Base-by-base conservation (phyloP, 2,888 invertebrate species). In the Xestoiulus laeticollis region DNA sequence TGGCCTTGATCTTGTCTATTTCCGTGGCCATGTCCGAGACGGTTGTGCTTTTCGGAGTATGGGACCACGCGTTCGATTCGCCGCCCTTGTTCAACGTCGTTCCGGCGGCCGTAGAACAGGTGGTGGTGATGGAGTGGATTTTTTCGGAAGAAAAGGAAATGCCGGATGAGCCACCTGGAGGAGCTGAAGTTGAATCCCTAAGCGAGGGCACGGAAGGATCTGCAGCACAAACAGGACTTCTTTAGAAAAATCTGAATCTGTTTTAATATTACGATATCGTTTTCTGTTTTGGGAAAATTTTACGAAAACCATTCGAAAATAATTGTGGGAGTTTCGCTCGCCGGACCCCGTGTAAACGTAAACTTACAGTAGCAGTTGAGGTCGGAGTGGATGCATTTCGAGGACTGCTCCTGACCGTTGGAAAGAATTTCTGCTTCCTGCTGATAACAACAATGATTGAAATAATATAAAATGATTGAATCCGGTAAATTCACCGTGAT, bases 1-100 rank as follows among this genome's bases (percentile, higher is more conserved):
- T 97, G 90, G 97, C 97, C 96, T 98, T 97, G 92, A 98, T 96
- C 91, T 96, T 94, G 93, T 97, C 97, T 92, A 97, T 97, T 93
- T 97, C 87, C 12, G 86, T 85, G 22, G 33, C 43, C 43, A 59
- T 38, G 22, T 38, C 38, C 16, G 53, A 12, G n/a, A 48, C 32
- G 0, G 86, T 19, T 1, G 48, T 53, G 5, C 26, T 26, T 30
- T 53, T 48, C 1, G 86, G 86, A 1, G 53, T 53, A 1, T 22
- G 53, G 12, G 53, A n/a, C 44, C 85, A 44, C 2, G 85, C 1
- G 16, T n/a, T 38, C 1, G 19, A 8, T 38, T 85, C 44, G n/a
- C 43, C 44, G 38, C 43, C 30, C 78, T 30, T 30, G 78, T 5
- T 30, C 30, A 78, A 5, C 14, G 78, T 30, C 0, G 30, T 78